Evolutionary conservation across 1,140 invertebrate species (phyloP).

Genomic region (Drosophila kurseongensis): DNA sequence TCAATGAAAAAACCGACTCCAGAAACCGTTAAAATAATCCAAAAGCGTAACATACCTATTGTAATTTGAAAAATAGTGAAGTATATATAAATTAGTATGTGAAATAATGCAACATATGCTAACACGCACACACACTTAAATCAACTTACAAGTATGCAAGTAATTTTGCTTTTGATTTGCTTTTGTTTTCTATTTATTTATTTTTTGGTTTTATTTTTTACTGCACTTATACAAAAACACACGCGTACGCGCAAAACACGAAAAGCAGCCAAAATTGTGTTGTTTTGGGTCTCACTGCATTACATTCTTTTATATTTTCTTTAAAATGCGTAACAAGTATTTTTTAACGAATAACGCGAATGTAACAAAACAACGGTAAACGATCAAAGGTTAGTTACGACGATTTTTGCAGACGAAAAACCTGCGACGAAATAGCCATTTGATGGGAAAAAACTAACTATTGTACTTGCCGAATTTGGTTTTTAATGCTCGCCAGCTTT

Average conservation of each 20-base stretch:
- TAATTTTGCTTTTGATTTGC: conserved; percentile 4
- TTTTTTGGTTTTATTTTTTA: conserved; percentile 36
- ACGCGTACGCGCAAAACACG: conserved; percentile 14
- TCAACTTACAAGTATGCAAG: conserved; percentile 3
- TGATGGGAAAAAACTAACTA: conserved; percentile 19
- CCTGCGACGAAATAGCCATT: conserved; percentile 7
- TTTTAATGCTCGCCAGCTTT: conserved; percentile 28
- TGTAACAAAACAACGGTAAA: conserved; percentile 28
- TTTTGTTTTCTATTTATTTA: conserved; percentile 32
- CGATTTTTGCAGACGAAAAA: conserved; percentile 14
- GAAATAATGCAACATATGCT: conserved; percentile 47
- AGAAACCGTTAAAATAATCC: neutral
- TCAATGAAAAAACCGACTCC: conserved; percentile 11
- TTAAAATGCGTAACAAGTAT: conserved; percentile 49
- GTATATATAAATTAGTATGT: neutral
- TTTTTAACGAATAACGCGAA: conserved; percentile 38
- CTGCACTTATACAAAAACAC: conserved; percentile 33
- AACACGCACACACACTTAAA: conserved; percentile 21
- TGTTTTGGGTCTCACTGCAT: conserved; percentile 47
- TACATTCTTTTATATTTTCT: conserved; percentile 13
- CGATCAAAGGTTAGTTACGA: conserved; percentile 23
- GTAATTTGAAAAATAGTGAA: neutral
- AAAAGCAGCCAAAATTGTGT: conserved; percentile 34
- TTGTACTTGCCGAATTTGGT: conserved; percentile 23
- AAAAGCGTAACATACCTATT: neutral